A percentile compares a stretch with the other conserved stretches of the same genome.
Conservation (phyloP, 2,113 vertebrate species). For the Thryonomys swinderianus region DNA sequence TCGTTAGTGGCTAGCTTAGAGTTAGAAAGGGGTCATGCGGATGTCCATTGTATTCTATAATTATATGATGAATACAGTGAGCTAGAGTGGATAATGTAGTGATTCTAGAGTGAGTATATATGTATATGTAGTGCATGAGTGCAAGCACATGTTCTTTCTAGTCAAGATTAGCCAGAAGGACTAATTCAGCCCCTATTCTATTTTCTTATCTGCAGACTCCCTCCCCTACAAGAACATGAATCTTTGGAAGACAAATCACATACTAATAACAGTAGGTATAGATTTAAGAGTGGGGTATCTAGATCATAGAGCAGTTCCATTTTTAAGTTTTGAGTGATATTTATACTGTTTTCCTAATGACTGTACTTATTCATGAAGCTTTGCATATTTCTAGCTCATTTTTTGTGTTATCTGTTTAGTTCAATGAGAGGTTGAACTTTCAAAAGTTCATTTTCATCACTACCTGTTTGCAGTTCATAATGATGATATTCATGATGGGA, state of each 20-base stretch:
- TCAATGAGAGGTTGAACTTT: not conserved
- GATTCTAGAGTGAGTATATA: not conserved
- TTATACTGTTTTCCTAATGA: not conserved
- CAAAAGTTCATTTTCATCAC: not conserved
- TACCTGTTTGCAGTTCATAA: not conserved
- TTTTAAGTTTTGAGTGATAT: not conserved
- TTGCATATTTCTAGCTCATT: not conserved
- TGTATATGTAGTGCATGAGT: not conserved
- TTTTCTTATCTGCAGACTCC: not conserved
- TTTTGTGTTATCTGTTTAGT: not conserved
- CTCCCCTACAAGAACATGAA: not conserved
- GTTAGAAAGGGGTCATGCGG: not conserved
- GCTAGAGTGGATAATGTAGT: no score
- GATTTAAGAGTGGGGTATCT: not conserved
- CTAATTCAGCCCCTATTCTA: not conserved
- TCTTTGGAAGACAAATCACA: not conserved
- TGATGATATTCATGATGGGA: not conserved
- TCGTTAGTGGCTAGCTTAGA: not conserved
- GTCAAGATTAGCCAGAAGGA: no score
- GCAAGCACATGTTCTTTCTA: not conserved
- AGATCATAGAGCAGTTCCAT: rapidly evolving
- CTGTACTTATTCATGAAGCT: not conserved
- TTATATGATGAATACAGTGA: not conserved
- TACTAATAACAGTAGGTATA: not conserved
- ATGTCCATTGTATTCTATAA: not conserved